phyloP scores from a whole-genome alignment of 1,140 invertebrate species.

The Drosophila mauritiana region DNA sequence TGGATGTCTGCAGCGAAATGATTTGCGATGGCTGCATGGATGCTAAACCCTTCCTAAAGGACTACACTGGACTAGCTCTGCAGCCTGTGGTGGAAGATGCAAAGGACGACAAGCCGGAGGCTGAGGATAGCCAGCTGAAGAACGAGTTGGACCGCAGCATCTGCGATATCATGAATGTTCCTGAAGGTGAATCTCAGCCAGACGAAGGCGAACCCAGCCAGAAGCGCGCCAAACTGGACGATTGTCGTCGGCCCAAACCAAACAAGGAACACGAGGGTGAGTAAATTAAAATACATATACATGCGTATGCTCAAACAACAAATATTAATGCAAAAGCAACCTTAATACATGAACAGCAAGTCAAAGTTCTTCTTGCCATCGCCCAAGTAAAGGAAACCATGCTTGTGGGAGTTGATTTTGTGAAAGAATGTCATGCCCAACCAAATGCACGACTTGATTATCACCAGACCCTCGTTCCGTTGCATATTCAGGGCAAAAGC shows the following conservation, averaged over 20 bases:
- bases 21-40: constrained; percentile 91
- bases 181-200: background rate
- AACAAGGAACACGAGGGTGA: constrained; percentile 50
- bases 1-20: constrained; percentile 91
- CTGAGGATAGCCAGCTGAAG: constrained; percentile 10
- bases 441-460: constrained; percentile 90
- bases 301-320: background rate
- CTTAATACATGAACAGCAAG: constrained; percentile 89
- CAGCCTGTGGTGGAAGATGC: constrained; percentile 18
- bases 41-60: constrained; percentile 90
- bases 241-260: constrained; percentile 46
- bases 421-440: constrained; percentile 91
- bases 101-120: constrained; percentile 21
- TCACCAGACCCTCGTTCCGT: constrained; percentile 86
- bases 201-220: constrained; percentile 39
- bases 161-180: constrained; percentile 28
- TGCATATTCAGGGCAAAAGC: constrained; percentile 85
- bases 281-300: background rate
- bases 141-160: constrained; percentile 30
- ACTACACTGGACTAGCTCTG: constrained; percentile 87
- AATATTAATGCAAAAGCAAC: constrained; percentile 24
- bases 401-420: constrained; percentile 87
- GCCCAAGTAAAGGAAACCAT: constrained; percentile 90
- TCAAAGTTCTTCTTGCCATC: constrained; percentile 90
- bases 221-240: constrained; percentile 59